phyloP scores from a whole-genome alignment of 2,888 invertebrate species.

The Drosophila fulvimacula region DNA sequence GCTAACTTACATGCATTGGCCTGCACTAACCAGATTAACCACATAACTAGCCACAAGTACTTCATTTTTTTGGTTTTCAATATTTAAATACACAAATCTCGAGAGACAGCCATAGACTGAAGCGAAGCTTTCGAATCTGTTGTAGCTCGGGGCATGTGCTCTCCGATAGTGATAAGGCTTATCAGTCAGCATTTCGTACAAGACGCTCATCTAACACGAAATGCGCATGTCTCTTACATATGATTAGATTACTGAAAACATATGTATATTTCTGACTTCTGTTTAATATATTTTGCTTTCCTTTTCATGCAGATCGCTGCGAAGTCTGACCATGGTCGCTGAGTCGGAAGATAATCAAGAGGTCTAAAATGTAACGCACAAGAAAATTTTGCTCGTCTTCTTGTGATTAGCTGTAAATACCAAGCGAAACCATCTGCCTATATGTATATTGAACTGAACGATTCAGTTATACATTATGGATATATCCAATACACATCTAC shows the following conservation, averaged over 20 bases:
- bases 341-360: slow-evolving; percentile 76
- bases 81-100: slow-evolving; percentile 20
- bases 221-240: slow-evolving; percentile 26
- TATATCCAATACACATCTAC: slow-evolving; percentile 25
- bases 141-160: slow-evolving; percentile 13
- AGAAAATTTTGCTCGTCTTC: slow-evolving; percentile 61
- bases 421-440: slow-evolving; percentile 52
- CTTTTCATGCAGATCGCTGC: slow-evolving; percentile 80
- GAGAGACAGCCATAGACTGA: slow-evolving; percentile 41
- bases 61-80: slow-evolving; percentile 44
- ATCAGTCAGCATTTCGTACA: slow-evolving; percentile 27
- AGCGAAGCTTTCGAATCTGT: slow-evolving; percentile 4
- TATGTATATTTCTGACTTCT: neutral
- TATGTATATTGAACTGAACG: slow-evolving; percentile 25
- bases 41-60: slow-evolving; percentile 40
- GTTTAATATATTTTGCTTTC: slow-evolving; percentile 22
- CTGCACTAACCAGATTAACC: slow-evolving; percentile 45
- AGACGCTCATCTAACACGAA: slow-evolving; percentile 42
- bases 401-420: slow-evolving; percentile 75
- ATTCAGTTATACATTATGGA: slow-evolving; percentile 16
- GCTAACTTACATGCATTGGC: slow-evolving; percentile 44
- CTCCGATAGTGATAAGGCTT: slow-evolving; percentile 36
- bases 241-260: slow-evolving; percentile 22
- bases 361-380: slow-evolving; percentile 60
- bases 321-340: slow-evolving; percentile 83